phyloP scores from a whole-genome alignment of 2,797 vertebrate species.

The Halcyon chelicuti region DNA sequence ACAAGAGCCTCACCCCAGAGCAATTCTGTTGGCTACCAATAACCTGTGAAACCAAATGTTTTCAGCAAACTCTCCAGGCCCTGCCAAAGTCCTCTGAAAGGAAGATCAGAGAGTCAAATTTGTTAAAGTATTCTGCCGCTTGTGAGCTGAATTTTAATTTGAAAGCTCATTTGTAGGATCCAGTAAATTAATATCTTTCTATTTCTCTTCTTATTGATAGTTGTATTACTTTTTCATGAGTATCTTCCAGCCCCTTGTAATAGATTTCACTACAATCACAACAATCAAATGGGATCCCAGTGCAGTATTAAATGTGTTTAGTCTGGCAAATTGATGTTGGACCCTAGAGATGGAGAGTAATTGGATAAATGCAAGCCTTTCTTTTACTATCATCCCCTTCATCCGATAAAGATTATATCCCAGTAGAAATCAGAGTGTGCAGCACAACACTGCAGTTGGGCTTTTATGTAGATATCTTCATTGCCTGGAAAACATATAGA shows the following conservation, averaged over 20 bases:
- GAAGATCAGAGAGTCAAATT: slow-evolving; percentile 19
- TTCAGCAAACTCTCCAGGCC: slow-evolving; percentile 23
- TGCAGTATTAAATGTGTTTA: slow-evolving; percentile 66
- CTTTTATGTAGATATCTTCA: slow-evolving; percentile 25
- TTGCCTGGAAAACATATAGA: not conserved
- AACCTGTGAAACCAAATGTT: slow-evolving; percentile 30
- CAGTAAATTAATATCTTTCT: slow-evolving; percentile 33
- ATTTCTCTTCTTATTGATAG: slow-evolving; percentile 43
- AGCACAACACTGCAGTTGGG: not conserved
- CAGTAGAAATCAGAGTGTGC: slow-evolving; percentile 16
- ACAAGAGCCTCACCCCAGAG: slow-evolving; percentile 17
- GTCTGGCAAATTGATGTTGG: slow-evolving; percentile 60
- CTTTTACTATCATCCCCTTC: slow-evolving; percentile 45
- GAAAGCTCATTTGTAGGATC: slow-evolving; percentile 37
- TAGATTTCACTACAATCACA: slow-evolving; percentile 59
- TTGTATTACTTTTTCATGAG: slow-evolving; percentile 26
- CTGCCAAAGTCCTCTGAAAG: slow-evolving; percentile 25
- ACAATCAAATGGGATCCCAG: slow-evolving; percentile 53
- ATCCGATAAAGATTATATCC: slow-evolving; percentile 43
- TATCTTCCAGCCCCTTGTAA: slow-evolving; percentile 56
- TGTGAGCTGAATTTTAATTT: slow-evolving; percentile 37
- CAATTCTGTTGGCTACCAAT: not conserved
- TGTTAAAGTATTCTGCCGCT: slow-evolving; percentile 32
- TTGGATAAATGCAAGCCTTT: slow-evolving; percentile 56
- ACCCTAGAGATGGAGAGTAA: slow-evolving; percentile 60